Percentiles rank a stretch among this genome's conserved stretches.
phyloP scores from a whole-genome alignment of 2,888 invertebrate genomes.

The Napeogenes inachia region DNA sequence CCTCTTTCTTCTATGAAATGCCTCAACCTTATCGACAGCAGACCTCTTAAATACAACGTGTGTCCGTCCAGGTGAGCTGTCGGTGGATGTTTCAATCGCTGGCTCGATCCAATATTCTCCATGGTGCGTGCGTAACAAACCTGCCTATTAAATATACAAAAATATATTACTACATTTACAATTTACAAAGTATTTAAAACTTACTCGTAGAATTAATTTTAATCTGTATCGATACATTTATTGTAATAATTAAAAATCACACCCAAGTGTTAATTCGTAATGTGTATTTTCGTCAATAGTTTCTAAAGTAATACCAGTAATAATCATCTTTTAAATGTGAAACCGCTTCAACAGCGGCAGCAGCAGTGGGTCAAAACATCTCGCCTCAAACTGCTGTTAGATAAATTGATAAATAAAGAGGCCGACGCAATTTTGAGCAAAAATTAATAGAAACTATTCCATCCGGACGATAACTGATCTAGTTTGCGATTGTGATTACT shows the following conservation, averaged over 20 bases:
- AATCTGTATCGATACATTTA: not conserved
- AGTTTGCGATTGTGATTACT: constrained; percentile 33
- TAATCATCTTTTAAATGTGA: constrained; percentile 48
- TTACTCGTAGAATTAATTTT: not conserved
- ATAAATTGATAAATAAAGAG: constrained; percentile 73
- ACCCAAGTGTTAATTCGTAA: not conserved
- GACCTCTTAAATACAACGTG: constrained; percentile 84
- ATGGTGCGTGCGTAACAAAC: constrained; percentile 80
- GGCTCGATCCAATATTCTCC: constrained; percentile 86
- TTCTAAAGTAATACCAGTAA: constrained; percentile 42
- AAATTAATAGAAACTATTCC: constrained; percentile 64
- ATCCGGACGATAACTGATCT: constrained; percentile 55
- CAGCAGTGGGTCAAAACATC: constrained; percentile 60
- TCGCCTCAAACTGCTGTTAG: constrained; percentile 53
- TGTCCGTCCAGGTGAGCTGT: constrained; percentile 68
- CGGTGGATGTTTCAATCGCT: constrained; percentile 70
- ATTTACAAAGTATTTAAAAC: too few species aligned
- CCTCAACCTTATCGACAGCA: constrained; percentile 73
- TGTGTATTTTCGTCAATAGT: constrained; percentile 19
- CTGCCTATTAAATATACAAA: constrained; percentile 72
- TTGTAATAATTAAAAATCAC: not conserved
- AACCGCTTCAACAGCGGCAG: constrained; percentile 54
- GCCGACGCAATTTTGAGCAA: constrained; percentile 57
- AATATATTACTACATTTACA: not conserved
- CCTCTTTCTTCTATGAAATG: constrained; percentile 61